Evolutionary conservation across 2,113 vertebrate genomes (phyloP).

Genomic region (Ranitomeya variabilis): DNA sequence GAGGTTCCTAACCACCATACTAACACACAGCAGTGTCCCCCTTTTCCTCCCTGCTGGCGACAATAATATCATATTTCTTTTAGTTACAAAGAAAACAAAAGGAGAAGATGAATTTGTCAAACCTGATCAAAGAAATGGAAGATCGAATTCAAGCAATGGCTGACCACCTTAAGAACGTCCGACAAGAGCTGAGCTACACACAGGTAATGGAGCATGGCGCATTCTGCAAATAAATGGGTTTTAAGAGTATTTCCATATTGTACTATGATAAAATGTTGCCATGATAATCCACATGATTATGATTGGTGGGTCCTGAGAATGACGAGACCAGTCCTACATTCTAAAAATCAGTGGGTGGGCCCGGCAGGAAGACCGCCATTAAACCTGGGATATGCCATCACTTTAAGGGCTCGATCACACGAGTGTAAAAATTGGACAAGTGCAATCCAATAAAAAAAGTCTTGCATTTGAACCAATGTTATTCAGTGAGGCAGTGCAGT

Average conservation of each 20-base stretch:
- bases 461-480: no score
- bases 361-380: no score
- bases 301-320: no score
- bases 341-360: no score
- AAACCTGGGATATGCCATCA: no score
- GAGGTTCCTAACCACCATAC: not conserved
- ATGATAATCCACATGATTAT: no score
- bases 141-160: constrained; percentile 74
- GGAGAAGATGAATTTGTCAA: constrained; percentile 71
- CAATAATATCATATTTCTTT: constrained; percentile 52
- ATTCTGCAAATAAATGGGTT: not conserved
- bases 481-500: no score
- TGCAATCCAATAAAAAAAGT: no score
- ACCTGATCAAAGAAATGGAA: constrained; percentile 70
- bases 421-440: no score
- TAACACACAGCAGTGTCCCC: not conserved
- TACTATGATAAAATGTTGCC: not conserved
- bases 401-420: no score
- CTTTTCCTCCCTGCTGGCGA: not conserved
- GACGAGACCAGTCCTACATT: no score
- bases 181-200: constrained; percentile 78
- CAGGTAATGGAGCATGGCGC: constrained; percentile 75
- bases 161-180: constrained; percentile 77
- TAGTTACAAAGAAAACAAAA: constrained; percentile 78
- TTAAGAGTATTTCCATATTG: not conserved